These are phyloP conservation scores for Cololabis saira DNA, from an alignment of 2,113 vertebrate species.

Conservation along the genomic window DNA sequence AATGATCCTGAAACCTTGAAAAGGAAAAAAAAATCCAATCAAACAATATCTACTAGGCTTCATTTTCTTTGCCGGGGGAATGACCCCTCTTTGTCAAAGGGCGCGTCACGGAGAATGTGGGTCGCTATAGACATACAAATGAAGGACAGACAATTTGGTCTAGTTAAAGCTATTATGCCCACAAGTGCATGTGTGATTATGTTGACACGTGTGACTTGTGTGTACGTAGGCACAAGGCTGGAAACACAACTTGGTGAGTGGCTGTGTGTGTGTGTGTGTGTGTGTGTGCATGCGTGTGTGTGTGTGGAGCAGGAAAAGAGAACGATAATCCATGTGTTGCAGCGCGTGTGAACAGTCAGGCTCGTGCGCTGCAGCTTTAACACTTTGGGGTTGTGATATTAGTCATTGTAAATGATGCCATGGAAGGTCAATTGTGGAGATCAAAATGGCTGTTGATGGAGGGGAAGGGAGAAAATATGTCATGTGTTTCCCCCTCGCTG, in stretches of 20 bases:
- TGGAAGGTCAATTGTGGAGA: slow-evolving; percentile 84
- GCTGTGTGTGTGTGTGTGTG: slow-evolving; percentile 33
- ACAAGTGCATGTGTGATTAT: slow-evolving; percentile 56
- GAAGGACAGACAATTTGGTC: slow-evolving; percentile 83
- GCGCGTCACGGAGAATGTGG: slow-evolving; percentile 78
- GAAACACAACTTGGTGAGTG: slow-evolving; percentile 35
- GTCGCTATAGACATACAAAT: slow-evolving; percentile 82
- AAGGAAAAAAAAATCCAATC: slow-evolving; percentile 85
- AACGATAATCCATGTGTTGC: slow-evolving; percentile 67
- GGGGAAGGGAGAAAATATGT: slow-evolving; percentile 71
- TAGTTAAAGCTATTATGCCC: slow-evolving; percentile 86
- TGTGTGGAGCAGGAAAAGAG: slow-evolving; percentile 35
- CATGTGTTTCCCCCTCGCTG: slow-evolving; percentile 63
- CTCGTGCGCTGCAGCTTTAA: slow-evolving; percentile 73
- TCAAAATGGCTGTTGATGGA: slow-evolving; percentile 81
- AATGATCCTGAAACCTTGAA: slow-evolving; percentile 85
- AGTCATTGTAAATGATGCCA: slow-evolving; percentile 85
- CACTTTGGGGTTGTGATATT: slow-evolving; percentile 79
- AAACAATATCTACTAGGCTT: slow-evolving; percentile 86
- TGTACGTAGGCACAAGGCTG: not conserved
- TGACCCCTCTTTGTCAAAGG: slow-evolving; percentile 85
- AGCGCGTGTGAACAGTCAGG: slow-evolving; percentile 36
- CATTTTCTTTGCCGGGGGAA: slow-evolving; percentile 79
- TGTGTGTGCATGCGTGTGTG: slow-evolving; percentile 31
- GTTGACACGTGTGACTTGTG: slow-evolving; percentile 26